Percentiles rank a stretch among this genome's conserved stretches.
phyloP scores from a whole-genome alignment of 2,113 vertebrate genomes.

The Morphnarchus princeps region DNA sequence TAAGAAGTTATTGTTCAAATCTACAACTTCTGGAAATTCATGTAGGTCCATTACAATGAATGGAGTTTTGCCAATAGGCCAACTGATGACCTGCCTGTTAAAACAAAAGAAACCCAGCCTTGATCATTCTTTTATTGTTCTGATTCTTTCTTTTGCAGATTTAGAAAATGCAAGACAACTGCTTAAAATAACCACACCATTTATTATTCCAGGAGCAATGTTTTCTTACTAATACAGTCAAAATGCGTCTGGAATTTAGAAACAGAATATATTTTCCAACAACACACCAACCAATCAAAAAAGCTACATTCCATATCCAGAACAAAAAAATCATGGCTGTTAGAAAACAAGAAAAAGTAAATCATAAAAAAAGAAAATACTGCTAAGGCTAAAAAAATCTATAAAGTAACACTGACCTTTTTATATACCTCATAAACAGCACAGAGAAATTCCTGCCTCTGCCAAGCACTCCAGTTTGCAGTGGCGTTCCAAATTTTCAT shows the following conservation, averaged over 20 bases:
- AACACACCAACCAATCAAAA: neutral
- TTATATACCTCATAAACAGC: conserved; percentile 36
- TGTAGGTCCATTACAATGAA: neutral
- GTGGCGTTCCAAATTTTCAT: neutral
- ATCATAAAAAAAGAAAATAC: neutral
- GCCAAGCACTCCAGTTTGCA: neutral
- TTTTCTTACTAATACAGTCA: conserved; percentile 38
- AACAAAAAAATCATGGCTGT: neutral
- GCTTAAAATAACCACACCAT: conserved; percentile 11
- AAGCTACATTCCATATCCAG: neutral
- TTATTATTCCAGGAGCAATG: conserved; percentile 37
- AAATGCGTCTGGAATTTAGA: conserved; percentile 27
- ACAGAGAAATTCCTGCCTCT: conserved; percentile 21
- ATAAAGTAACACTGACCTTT: conserved; percentile 48
- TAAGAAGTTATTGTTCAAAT: neutral
- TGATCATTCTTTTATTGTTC: neutral
- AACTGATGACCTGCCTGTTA: neutral
- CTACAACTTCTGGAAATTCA: neutral
- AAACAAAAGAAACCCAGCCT: conserved; percentile 4
- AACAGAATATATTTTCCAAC: neutral
- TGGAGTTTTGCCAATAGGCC: conserved; percentile 5
- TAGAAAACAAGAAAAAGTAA: conserved; percentile 29
- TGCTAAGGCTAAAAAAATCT: conserved; percentile 19
- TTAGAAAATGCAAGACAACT: neutral
- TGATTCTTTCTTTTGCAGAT: neutral